Percentiles rank a stretch among this genome's conserved stretches.
These are phyloP conservation scores for Rhipidura dahli DNA, from an alignment of 2,113 vertebrate species.

Conservation along the genomic window DNA sequence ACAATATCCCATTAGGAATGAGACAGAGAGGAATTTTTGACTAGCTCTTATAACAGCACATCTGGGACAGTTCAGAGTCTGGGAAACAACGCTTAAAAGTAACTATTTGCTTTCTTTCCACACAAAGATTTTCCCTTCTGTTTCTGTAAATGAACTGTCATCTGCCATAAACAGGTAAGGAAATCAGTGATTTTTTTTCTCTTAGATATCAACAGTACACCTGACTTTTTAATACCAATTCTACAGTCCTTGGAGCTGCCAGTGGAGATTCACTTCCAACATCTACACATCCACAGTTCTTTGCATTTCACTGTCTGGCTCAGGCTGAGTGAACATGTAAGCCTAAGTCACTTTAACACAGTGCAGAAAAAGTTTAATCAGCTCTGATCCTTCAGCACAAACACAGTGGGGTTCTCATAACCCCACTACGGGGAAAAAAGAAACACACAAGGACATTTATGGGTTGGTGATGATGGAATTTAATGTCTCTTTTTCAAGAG, in stretches of 20 bases:
- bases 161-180: fast-evolving
- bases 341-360: background rate
- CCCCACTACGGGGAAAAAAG: background rate
- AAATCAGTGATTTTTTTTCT: background rate
- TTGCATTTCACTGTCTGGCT: background rate
- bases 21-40: background rate
- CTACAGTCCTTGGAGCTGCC: background rate
- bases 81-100: background rate
- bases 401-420: background rate
- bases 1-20: background rate
- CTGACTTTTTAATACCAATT: background rate
- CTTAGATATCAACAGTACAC: background rate
- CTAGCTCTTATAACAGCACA: background rate
- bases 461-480: background rate
- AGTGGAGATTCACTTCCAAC: background rate
- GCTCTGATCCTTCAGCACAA: background rate
- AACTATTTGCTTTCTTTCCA: background rate
- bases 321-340: background rate
- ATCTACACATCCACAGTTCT: background rate
- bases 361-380: background rate
- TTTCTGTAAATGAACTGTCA: background rate
- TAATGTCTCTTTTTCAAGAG: background rate
- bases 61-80: background rate
- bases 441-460: background rate
- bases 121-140: background rate